phyloP scores from a whole-genome alignment of 2,888 invertebrate genomes.

The Poecilus cupreus region DNA sequence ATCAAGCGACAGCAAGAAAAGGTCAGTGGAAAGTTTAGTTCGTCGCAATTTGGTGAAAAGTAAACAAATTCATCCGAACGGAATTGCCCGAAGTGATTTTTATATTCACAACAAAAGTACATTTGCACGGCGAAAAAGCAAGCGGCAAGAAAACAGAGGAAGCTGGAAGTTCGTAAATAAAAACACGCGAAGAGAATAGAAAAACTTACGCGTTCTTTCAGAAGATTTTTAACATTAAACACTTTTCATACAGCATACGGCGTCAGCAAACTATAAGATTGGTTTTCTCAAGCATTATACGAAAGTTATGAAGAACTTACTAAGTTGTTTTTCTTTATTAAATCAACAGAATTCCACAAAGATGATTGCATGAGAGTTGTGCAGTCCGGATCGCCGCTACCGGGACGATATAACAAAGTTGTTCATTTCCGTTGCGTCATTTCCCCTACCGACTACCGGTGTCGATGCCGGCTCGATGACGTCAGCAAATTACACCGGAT shows the following conservation, averaged over 20 bases:
- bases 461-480: constrained; percentile 56
- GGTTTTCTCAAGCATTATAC: constrained; percentile 36
- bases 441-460: constrained; percentile 48
- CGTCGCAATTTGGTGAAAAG: constrained; percentile 3
- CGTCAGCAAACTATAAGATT: constrained; percentile 57
- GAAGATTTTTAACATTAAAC: constrained; percentile 52
- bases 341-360: constrained; percentile 48
- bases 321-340: constrained; percentile 55
- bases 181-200: constrained; percentile 14
- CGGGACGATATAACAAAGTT: constrained; percentile 49
- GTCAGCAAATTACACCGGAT: constrained; percentile 57
- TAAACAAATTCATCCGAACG: constrained; percentile 41
- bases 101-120: constrained; percentile 55
- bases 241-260: constrained; percentile 51
- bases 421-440: constrained; percentile 57
- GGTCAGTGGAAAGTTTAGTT: constrained; percentile 7
- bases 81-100: constrained; percentile 47
- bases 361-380: constrained; percentile 46
- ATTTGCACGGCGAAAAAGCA: constrained; percentile 51
- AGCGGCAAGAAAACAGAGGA: constrained; percentile 43
- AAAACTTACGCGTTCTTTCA: constrained; percentile 25
- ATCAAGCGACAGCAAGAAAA: neutral
- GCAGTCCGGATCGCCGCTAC: neutral
- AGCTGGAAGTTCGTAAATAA: constrained; percentile 50
- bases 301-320: constrained; percentile 52